These are phyloP conservation scores for Camponotus fellah DNA, from an alignment of 2,888 invertebrate species.

Conservation along the genomic window DNA sequence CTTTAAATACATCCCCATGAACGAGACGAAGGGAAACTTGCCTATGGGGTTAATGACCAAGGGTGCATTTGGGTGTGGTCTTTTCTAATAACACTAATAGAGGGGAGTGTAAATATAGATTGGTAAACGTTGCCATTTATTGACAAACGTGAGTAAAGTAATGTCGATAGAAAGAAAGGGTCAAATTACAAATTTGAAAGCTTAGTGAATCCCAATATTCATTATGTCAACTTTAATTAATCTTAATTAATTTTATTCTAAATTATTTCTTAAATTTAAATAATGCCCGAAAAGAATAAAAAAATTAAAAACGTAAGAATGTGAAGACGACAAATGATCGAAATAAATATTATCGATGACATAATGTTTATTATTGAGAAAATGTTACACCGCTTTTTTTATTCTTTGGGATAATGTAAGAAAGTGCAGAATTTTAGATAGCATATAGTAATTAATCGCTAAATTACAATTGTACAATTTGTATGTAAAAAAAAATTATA, in stretches of 20 bases:
- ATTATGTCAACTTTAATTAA: no score
- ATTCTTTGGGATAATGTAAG: slow-evolving; percentile 82
- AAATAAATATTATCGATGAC: slow-evolving; percentile 60
- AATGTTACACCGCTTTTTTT: slow-evolving; percentile 81
- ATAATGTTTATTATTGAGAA: slow-evolving; percentile 81
- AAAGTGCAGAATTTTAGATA: slow-evolving; percentile 79
- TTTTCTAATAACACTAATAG: slow-evolving; percentile 68
- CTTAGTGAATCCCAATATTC: not conserved
- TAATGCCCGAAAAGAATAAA: not conserved
- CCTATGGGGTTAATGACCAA: slow-evolving; percentile 72
- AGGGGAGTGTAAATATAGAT: slow-evolving; percentile 14
- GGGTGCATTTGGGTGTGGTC: slow-evolving; percentile 72
- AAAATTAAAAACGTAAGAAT: not conserved
- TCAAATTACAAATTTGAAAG: slow-evolving; percentile 18
- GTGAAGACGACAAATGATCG: not conserved
- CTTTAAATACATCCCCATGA: slow-evolving; percentile 65
- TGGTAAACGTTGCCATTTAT: slow-evolving; percentile 38
- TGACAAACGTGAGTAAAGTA: slow-evolving; percentile 51
- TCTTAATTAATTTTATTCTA: no score
- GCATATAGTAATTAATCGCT: slow-evolving; percentile 76
- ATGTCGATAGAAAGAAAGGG: not conserved
- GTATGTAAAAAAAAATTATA: slow-evolving; percentile 80
- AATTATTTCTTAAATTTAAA: not conserved
- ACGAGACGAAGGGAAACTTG: slow-evolving; percentile 57
- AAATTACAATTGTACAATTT: slow-evolving; percentile 83